Percentiles rank a stretch among this genome's conserved stretches.
These are phyloP conservation scores for Ecdyonurus torrentis DNA, from an alignment of 2,888 invertebrate genomes.

Conservation along the genomic window DNA sequence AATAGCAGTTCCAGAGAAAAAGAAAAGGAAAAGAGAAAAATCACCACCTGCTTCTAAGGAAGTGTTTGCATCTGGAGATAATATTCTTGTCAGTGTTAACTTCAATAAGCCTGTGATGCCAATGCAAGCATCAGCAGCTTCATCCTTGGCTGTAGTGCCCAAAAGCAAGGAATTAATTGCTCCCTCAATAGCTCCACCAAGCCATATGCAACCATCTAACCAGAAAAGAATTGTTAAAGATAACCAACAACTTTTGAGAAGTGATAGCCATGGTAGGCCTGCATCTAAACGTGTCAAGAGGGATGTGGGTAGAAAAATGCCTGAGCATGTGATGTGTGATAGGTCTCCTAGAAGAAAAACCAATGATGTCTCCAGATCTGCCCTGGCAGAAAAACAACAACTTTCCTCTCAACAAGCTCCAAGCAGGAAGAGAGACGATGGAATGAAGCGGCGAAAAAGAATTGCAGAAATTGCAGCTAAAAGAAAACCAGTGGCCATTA, in stretches of 20 bases:
- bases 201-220: not conserved
- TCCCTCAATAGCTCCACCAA: too few species aligned
- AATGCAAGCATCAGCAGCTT: conserved; percentile 19
- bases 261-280: not conserved
- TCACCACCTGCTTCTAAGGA: conserved; percentile 64
- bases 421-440: conserved; percentile 11
- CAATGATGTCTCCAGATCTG: not conserved
- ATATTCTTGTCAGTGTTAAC: conserved; percentile 82
- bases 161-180: not conserved
- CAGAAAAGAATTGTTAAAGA: not conserved
- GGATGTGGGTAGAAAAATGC: not conserved
- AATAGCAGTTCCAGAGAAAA: conserved; percentile 12
- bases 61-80: conserved; percentile 84
- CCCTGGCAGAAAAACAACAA: conserved; percentile 10
- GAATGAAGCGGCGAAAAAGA: conserved; percentile 13
- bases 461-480: conserved; percentile 26
- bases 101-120: conserved; percentile 50
- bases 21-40: conserved; percentile 18
- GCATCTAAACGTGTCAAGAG: conserved; percentile 3
- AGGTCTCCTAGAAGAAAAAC: conserved; percentile 16
- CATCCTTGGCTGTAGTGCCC: conserved; percentile 1
- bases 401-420: conserved; percentile 5
- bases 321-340: conserved; percentile 8
- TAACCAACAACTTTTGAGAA: not conserved
- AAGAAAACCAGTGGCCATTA: conserved; percentile 66